Percentiles rank a stretch among this genome's conserved stretches.
These are phyloP conservation scores for Eonycteris spelaea DNA, from an alignment of 2,113 vertebrate species.

Conservation along the genomic window DNA sequence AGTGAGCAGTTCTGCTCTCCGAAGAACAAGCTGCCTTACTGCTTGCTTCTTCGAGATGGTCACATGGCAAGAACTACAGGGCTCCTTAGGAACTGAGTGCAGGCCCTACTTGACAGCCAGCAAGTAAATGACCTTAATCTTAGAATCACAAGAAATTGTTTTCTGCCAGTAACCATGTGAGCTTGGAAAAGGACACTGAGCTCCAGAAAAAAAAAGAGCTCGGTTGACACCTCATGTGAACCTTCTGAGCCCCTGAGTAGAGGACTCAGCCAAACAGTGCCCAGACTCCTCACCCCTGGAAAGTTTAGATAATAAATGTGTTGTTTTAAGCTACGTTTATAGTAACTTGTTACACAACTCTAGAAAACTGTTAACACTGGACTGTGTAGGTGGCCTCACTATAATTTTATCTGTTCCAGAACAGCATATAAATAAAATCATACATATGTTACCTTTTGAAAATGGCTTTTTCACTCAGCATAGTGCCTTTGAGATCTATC, in stretches of 20 bases:
- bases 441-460: neutral
- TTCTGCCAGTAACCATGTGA: neutral
- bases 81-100: neutral
- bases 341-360: neutral
- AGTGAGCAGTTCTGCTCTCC: neutral
- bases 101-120: neutral
- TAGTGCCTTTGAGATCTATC: neutral
- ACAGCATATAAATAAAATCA: neutral
- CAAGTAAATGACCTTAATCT: neutral
- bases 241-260: neutral
- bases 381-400: neutral
- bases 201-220: neutral
- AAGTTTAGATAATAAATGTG: neutral
- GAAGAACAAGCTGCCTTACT: neutral
- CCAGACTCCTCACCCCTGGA: neutral
- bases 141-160: neutral
- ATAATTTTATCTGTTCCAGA: neutral
- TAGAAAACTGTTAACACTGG: neutral
- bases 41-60: too few species aligned
- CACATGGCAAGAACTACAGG: neutral
- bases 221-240: neutral
- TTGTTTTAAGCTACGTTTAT: neutral
- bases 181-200: neutral
- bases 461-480: neutral
- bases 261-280: neutral